phyloP scores from a whole-genome alignment of 1,140 invertebrate species.

The Gonatopus flavifemur region DNA sequence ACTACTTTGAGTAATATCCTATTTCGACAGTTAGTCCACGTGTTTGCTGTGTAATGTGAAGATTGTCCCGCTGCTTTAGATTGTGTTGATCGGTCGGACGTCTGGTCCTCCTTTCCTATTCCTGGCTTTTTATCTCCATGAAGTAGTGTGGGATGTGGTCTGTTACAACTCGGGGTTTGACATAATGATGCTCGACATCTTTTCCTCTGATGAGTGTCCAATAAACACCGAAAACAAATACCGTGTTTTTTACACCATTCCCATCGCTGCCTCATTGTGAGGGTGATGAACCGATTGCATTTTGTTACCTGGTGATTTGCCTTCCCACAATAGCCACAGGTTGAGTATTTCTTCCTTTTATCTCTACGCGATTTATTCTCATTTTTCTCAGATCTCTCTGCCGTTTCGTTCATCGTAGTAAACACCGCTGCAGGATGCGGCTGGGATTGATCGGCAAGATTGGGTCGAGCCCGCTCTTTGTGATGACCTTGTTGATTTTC shows the following conservation, averaged over 20 bases:
- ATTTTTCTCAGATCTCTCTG: neutral
- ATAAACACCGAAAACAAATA: conserved; percentile 8
- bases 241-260: neutral
- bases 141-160: conserved; percentile 1
- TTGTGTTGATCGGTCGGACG: neutral
- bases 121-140: neutral
- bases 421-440: no score
- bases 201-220: neutral
- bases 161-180: neutral
- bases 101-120: no score
- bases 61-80: neutral
- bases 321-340: neutral
- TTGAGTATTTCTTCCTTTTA: neutral
- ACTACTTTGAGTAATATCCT: neutral
- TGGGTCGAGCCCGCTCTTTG: no score
- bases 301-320: neutral
- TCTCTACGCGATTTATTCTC: neutral
- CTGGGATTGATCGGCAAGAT: no score
- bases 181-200: neutral
- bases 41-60: neutral
- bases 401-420: conserved; percentile 2
- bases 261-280: neutral
- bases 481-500: no score
- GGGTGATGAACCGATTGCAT: neutral
- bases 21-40: neutral